A percentile compares a stretch with the other conserved stretches of the same genome.
Evolutionary conservation across 2,797 vertebrate genomes (phyloP).

Genomic region (Mastacembelus armatus): DNA sequence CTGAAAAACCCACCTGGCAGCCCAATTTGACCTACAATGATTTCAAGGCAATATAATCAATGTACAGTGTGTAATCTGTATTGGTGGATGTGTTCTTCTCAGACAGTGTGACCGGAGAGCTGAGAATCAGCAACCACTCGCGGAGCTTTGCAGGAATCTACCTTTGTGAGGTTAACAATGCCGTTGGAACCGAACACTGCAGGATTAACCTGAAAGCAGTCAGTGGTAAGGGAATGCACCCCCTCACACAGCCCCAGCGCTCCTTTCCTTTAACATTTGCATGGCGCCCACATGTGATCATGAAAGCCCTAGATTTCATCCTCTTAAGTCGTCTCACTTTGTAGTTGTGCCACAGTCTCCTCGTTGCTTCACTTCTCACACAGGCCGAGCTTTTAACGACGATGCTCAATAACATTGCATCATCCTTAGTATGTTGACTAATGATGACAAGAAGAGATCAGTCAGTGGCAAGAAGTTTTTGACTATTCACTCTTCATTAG

Average conservation of each 20-base stretch:
- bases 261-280: background rate
- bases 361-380: constrained; percentile 28
- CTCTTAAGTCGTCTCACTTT: constrained; percentile 42
- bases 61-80: constrained; percentile 3
- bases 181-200: constrained; percentile 86
- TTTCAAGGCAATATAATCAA: too few species aligned
- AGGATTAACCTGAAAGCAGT: constrained; percentile 73
- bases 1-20: too few species aligned
- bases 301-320: constrained; percentile 32
- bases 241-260: background rate
- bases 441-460: constrained; percentile 13
- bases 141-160: constrained; percentile 83
- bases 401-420: background rate
- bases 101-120: constrained; percentile 84
- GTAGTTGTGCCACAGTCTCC: constrained; percentile 34
- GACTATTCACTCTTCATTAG: constrained; percentile 6
- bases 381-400: background rate
- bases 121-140: constrained; percentile 85
- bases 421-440: constrained; percentile 14
- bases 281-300: constrained; percentile 2
- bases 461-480: background rate
- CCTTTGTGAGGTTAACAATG: constrained; percentile 88
- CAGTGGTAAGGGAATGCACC: constrained; percentile 68
- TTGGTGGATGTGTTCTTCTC: constrained; percentile 36
- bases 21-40: too few species aligned